Conservation (phyloP, 2,888 invertebrate species). For the Chironomus tentans region DNA sequence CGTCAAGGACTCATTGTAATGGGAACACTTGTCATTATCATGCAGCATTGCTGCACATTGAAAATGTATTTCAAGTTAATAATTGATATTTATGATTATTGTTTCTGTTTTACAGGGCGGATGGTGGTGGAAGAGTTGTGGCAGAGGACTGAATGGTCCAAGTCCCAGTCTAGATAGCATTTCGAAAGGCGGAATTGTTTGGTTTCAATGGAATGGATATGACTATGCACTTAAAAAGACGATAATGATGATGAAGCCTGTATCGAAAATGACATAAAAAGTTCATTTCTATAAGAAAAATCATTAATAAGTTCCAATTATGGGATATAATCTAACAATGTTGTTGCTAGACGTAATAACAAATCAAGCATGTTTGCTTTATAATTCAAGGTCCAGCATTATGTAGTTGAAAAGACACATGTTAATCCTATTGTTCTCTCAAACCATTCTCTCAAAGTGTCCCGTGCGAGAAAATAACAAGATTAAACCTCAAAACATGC, state of each 20-base stretch:
- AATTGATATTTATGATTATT: too few relatives aligned
- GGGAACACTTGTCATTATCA: background rate
- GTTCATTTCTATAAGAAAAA: background rate
- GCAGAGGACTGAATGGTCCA: conserved; percentile 78
- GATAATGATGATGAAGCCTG: conserved; percentile 69
- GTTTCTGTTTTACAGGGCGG: conserved; percentile 50
- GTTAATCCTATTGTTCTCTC: too few relatives aligned
- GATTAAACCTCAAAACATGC: too few relatives aligned
- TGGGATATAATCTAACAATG: too few relatives aligned
- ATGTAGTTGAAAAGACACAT: too few relatives aligned
- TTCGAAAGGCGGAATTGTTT: conserved; percentile 85
- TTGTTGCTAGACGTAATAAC: too few relatives aligned
- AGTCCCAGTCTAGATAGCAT: conserved; percentile 83
- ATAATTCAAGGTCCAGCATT: too few relatives aligned
- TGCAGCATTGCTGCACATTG: background rate
- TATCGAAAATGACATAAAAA: background rate
- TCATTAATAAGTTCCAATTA: too few relatives aligned
- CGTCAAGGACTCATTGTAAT: background rate
- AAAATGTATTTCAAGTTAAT: too few relatives aligned
- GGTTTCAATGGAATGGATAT: conserved; percentile 95
- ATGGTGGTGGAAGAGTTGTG: conserved; percentile 95
- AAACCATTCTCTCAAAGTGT: too few relatives aligned
- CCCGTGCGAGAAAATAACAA: too few relatives aligned
- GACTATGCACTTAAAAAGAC: conserved; percentile 84
- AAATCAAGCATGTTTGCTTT: too few relatives aligned